Evolutionary conservation across 2,113 vertebrate species (phyloP).

Genomic region (Pterocles burchelli): DNA sequence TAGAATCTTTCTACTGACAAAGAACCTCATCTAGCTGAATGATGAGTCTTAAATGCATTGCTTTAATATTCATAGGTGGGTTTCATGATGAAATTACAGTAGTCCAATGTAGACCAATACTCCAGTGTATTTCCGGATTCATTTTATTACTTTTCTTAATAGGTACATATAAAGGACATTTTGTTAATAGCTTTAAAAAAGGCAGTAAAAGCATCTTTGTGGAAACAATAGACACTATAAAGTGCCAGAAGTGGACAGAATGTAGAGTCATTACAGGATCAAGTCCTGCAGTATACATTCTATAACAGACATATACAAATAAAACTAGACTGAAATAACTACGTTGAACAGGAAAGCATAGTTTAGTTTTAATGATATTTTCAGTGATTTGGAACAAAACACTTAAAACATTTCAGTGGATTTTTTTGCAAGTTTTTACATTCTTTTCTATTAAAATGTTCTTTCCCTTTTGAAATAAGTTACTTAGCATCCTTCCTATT

Average conservation of each 20-base stretch:
- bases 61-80: background rate
- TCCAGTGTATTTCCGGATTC: background rate
- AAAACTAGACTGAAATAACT: background rate
- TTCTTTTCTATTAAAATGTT: background rate
- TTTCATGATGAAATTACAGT: background rate
- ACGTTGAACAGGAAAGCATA: background rate
- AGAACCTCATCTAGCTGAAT: background rate
- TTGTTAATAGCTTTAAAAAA: background rate
- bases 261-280: background rate
- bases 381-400: background rate
- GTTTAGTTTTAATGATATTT: background rate
- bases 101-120: background rate
- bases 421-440: background rate
- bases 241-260: background rate
- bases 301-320: background rate
- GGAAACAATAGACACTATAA: background rate
- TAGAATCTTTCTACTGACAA: background rate
- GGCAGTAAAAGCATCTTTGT: background rate
- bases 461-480: background rate
- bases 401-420: background rate
- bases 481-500: background rate
- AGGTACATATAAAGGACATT: background rate
- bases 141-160: background rate
- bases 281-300: background rate
- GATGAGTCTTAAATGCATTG: background rate